Base-by-base conservation (phyloP, 2,888 invertebrate species). In the Carpatolechia fugitivella region DNA sequence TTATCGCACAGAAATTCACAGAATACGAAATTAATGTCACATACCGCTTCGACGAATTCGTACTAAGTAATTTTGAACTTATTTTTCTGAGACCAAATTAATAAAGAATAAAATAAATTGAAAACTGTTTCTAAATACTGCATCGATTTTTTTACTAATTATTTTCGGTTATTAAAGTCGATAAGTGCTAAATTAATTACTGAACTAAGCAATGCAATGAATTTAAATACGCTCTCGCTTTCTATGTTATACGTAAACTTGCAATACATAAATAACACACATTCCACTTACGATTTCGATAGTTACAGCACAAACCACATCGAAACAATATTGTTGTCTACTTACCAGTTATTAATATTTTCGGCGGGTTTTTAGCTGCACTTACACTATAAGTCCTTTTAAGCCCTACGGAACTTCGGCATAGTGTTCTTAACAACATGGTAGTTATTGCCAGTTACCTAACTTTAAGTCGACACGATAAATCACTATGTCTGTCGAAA, bases 281-380 rank as follows among this genome's bases (percentile, higher is more conserved):
- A 16, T 38, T 52, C 14, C 31, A 52, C 52, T 56, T 49, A 52
- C 52, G 31, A 24, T 56, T 52, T 52, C 51, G 18, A 18, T 51
- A 48, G 29, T 18, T 50, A 18, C 2, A 11, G 13, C 46, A 2
- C 14, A 46, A 35, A 35, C n/a, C n/a, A 46, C 46, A n/a, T 13
- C 46, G 13, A 30, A 11, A 44, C 46, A 40, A 50, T 47, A 36
- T 56, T n/a, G 20, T 44, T 13, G 18, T 14, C 14, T 66, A 82
- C 84, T 89, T 72, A 91, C 92, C 92, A 41, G 92, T 92, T 40
- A 92, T 92, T 46, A 92, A 79, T 67, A 92, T 91, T 74, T 91
- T 90, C 24, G 92, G 92, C 5, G 86, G 75, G 51, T 72, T 82
- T 60, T 72, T 73, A 38, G 66, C 58, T 40, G 63, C 70, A 53